Evolutionary conservation across 2,113 vertebrate genomes (phyloP).

Genomic region (Hepsetus odoe): DNA sequence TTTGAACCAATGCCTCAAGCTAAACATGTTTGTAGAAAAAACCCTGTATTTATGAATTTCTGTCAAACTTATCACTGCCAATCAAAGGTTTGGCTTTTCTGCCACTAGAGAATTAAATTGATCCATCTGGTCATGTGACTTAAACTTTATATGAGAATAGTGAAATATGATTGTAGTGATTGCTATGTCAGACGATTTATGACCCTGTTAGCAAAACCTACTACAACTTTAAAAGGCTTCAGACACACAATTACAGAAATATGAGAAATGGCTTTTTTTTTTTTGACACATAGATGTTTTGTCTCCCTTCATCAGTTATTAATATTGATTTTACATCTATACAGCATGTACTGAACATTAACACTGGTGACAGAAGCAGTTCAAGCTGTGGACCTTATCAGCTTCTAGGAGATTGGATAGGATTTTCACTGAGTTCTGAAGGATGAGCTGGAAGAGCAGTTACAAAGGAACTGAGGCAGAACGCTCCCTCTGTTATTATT

Average conservation of each 20-base stretch:
- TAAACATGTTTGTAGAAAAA: too few relatives aligned
- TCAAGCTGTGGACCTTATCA: background rate
- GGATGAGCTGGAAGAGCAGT: background rate
- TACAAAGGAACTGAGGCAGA: background rate
- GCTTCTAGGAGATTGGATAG: background rate
- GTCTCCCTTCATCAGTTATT: background rate
- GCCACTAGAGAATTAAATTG: background rate
- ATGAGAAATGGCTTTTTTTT: background rate
- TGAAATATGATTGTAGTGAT: background rate
- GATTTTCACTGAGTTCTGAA: background rate
- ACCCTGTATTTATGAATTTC: too few relatives aligned
- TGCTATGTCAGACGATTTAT: background rate
- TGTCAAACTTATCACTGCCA: background rate
- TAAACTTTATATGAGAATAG: background rate
- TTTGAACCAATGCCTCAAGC: too few relatives aligned
- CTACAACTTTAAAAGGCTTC: background rate
- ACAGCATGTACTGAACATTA: background rate
- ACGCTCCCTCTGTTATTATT: background rate
- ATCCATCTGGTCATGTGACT: background rate
- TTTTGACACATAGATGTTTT: background rate
- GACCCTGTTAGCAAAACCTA: background rate
- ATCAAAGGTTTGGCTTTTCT: background rate
- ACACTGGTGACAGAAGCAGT: background rate
- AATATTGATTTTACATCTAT: constrained; percentile 2
- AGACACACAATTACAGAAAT: background rate